Evolutionary conservation across 2,797 vertebrate genomes (phyloP), one percentile per base, ranked within the genome.

Genomic region (Sparus aurata): DNA sequence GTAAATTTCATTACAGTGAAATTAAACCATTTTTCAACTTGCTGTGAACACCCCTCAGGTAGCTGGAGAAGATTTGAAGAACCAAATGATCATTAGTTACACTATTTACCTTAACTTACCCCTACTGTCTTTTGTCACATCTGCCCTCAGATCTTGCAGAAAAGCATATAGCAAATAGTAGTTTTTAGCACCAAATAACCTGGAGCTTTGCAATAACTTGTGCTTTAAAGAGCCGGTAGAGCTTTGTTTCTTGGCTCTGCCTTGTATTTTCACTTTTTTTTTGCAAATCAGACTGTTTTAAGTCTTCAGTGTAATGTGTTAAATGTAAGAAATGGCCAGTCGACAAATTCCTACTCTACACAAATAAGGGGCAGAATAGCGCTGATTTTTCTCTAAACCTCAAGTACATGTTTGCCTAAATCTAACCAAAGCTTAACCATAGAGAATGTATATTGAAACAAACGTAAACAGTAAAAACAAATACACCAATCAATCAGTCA

Each of bases 1-100:
- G 25, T 13, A 59, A 73, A 77, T 77, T 75, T 78, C 27, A 80
- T 86, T 79, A 72, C 18, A 30, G 46, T 43, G 11, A 76, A 78
- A 85, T 86, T 67, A 80, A 79, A 69, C 68, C 30, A 73, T 80
- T 62, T 20, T 20, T 84, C 65, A 84, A 25, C 30, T 64, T 15
- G 38, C 22, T 74, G 74, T 61, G 81, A 80, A 69, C 41, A 20
- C 12, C 18, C 65, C 23, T 73, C 53, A 73, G 64, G 64, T 62
- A 27, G 41, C 1, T 12, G 34, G 53, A 45, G 4, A 43, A 46
- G n/a, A 69, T 25, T 54, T 7, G 15, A 72, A 34, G 2, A 81
- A 77, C 59, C 30, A 60, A 27, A 50, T 41, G 11, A 22, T 43
- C 27, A 55, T 78, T 57, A 41, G 49, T 79, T 55, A 17, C 17